Percentiles rank a stretch among this genome's conserved stretches.
Conservation (phyloP, 2,888 invertebrate genomes). For the Drosophila paramelanica region DNA sequence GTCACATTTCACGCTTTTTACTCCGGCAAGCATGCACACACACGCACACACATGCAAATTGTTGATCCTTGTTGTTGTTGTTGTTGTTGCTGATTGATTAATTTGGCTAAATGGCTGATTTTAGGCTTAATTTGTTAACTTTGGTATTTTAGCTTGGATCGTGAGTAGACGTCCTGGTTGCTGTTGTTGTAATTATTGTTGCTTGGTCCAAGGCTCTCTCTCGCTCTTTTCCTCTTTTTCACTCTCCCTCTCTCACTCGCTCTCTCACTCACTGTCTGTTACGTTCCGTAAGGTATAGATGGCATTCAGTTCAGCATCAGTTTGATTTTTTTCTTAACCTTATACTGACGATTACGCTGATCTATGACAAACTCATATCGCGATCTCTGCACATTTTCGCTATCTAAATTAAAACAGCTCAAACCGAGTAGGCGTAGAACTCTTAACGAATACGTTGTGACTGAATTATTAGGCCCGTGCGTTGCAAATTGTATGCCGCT, state of each 20-base stretch:
- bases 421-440: constrained; percentile 84
- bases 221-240: constrained; percentile 15
- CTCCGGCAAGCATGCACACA: constrained; percentile 39
- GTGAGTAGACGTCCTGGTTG: constrained; percentile 25
- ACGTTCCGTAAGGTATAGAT: background rate
- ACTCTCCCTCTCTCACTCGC: constrained; percentile 17
- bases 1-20: constrained; percentile 57
- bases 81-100: constrained; percentile 17
- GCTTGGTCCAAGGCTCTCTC: constrained; percentile 48
- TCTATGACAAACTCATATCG: constrained; percentile 86
- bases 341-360: constrained; percentile 85
- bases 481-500: constrained; percentile 57
- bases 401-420: constrained; percentile 83
- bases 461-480: constrained; percentile 81
- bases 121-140: constrained; percentile 70
- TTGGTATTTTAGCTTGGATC: constrained; percentile 69
- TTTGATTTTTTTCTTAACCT: constrained; percentile 85
- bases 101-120: constrained; percentile 44
- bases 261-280: constrained; percentile 7
- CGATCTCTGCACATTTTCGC: constrained; percentile 86
- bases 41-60: constrained; percentile 34
- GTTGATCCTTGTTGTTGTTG: constrained; percentile 17
- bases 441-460: constrained; percentile 85
- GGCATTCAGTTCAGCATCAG: constrained; percentile 61
- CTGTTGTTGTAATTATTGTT: constrained; percentile 26